Conservation (phyloP, 2,113 vertebrate species). For the Atherinomorus stipes region DNA sequence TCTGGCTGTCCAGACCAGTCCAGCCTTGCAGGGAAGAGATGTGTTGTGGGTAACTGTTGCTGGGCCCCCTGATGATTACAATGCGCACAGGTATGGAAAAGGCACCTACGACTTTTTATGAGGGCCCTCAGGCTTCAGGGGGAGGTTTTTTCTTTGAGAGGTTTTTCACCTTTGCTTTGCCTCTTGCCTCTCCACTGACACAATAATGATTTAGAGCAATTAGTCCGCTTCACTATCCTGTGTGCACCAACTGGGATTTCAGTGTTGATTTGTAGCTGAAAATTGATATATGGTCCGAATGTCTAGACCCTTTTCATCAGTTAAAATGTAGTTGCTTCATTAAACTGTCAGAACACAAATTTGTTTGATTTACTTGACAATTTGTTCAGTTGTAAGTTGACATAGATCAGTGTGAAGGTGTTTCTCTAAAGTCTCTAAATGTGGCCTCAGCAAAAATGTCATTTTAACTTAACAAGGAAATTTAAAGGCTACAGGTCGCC, state of each 20-base stretch:
- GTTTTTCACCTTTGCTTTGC: constrained; percentile 50
- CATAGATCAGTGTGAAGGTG: neutral
- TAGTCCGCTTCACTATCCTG: constrained; percentile 8
- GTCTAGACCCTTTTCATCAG: neutral
- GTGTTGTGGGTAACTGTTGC: constrained; percentile 36
- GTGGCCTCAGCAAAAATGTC: neutral
- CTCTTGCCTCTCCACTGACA: constrained; percentile 46
- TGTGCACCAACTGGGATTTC: neutral
- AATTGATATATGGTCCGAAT: neutral
- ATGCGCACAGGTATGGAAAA: constrained; percentile 60
- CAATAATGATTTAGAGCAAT: constrained; percentile 48
- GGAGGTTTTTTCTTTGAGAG: constrained; percentile 22
- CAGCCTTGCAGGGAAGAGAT: constrained; percentile 42
- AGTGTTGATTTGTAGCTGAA: neutral
- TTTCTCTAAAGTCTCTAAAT: neutral
- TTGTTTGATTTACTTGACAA: neutral
- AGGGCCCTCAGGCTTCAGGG: constrained; percentile 40
- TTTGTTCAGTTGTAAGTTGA: neutral
- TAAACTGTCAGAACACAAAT: neutral
- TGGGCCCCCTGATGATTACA: constrained; percentile 62
- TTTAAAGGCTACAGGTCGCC: neutral
- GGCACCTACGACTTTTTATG: constrained; percentile 57
- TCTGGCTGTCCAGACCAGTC: constrained; percentile 43
- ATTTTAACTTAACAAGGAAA: neutral
- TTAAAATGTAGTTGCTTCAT: neutral